Conservation (phyloP, 2,888 invertebrate genomes). For the Blastobasis lacticolella region DNA sequence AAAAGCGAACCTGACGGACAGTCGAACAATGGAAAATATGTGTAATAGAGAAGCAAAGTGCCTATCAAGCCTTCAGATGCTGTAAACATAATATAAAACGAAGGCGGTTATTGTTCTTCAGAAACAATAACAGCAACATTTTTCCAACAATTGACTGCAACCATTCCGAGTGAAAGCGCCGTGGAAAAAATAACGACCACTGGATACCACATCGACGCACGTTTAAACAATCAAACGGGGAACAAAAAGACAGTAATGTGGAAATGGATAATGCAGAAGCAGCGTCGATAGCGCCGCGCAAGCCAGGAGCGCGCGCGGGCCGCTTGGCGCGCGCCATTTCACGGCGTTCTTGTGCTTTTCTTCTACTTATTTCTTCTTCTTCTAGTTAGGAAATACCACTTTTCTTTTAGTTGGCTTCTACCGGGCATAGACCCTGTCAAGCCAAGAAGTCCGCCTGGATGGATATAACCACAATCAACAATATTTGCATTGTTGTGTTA, state of each 20-base stretch:
- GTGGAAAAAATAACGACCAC: constrained; percentile 62
- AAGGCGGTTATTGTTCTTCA: constrained; percentile 68
- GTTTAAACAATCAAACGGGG: constrained; percentile 71
- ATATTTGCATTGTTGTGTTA: too few species aligned
- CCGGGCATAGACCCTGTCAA: too few species aligned
- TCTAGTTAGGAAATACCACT: too few species aligned
- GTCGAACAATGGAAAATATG: constrained; percentile 42
- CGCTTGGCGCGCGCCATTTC: too few species aligned
- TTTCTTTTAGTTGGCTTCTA: too few species aligned
- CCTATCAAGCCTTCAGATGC: constrained; percentile 62
- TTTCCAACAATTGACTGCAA: constrained; percentile 68
- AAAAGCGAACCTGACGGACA: constrained; percentile 28
- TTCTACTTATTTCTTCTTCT: too few species aligned
- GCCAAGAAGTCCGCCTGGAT: too few species aligned
- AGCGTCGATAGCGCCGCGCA: constrained; percentile 15
- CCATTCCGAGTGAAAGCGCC: constrained; percentile 65
- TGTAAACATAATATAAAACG: constrained; percentile 66
- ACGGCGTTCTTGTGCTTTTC: too few species aligned
- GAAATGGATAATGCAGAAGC: constrained; percentile 65
- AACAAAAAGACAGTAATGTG: constrained; percentile 72
- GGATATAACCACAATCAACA: too few species aligned
- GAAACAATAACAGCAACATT: constrained; percentile 69
- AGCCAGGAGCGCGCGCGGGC: constrained; percentile 8
- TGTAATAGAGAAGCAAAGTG: constrained; percentile 60
- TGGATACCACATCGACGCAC: constrained; percentile 70